phyloP scores from a whole-genome alignment of 2,797 vertebrate species.

The Sandelia bainsii region DNA sequence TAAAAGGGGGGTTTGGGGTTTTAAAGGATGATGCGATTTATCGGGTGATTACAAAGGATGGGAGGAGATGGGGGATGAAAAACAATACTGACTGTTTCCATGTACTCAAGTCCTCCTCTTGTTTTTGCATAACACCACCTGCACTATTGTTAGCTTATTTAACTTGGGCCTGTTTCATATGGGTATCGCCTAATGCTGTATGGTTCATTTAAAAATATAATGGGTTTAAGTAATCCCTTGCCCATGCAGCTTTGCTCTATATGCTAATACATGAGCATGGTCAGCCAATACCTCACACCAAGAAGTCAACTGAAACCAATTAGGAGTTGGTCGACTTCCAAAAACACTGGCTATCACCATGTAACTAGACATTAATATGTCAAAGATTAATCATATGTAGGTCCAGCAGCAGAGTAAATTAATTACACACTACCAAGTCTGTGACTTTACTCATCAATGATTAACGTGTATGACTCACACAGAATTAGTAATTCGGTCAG shows the following conservation, averaged over 20 bases:
- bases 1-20: slow-evolving; percentile 71
- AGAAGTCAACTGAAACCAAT: slow-evolving; percentile 21
- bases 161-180: slow-evolving; percentile 45
- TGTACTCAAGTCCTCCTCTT: slow-evolving; percentile 61
- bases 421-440: slow-evolving; percentile 29
- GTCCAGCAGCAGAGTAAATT: slow-evolving; percentile 35
- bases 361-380: background rate
- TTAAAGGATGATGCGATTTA: slow-evolving; percentile 84
- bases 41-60: slow-evolving; percentile 76
- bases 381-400: background rate
- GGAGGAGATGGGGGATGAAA: slow-evolving; percentile 61
- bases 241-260: slow-evolving; percentile 6
- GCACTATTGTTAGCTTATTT: slow-evolving; percentile 69
- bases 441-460: slow-evolving; percentile 54
- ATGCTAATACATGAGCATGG: slow-evolving; percentile 2
- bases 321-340: slow-evolving; percentile 5
- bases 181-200: slow-evolving; percentile 13
- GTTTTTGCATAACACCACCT: slow-evolving; percentile 70
- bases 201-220: slow-evolving; percentile 49
- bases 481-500: slow-evolving; percentile 59
- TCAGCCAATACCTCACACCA: slow-evolving; percentile 3
- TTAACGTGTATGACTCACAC: slow-evolving; percentile 48
- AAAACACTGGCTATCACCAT: background rate
- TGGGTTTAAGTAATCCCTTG: slow-evolving; percentile 3
- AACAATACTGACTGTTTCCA: slow-evolving; percentile 84